These are phyloP conservation scores for Astropecten irregularis DNA, from an alignment of 53 echinoderm and acorn worm species.

Conservation along the genomic window DNA sequence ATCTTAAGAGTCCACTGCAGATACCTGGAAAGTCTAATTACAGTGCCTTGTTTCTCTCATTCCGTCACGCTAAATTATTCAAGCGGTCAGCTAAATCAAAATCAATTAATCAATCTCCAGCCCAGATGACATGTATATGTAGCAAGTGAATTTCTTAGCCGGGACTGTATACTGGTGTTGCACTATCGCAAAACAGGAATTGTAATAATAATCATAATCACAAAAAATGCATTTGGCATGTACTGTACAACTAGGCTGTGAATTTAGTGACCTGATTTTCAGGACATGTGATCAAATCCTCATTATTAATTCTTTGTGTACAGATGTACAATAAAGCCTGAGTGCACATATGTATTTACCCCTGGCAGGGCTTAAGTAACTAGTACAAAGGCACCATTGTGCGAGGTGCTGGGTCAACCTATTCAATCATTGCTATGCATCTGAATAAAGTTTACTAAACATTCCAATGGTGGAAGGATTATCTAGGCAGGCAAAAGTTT, in stretches of 20 bases:
- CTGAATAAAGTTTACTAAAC: conserved; percentile 55
- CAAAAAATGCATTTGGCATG: too few species aligned
- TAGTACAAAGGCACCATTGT: conserved; percentile 36
- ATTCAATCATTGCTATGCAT: conserved; percentile 37
- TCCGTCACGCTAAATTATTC: too few species aligned
- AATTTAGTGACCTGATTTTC: conserved; percentile 39
- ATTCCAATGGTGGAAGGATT: conserved; percentile 25
- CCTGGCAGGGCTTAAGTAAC: conserved; percentile 19
- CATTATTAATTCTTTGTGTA: conserved; percentile 48
- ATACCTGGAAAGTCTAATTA: too few species aligned
- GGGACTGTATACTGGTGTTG: too few species aligned
- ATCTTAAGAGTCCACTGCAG: too few species aligned
- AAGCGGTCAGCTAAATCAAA: too few species aligned
- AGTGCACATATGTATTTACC: conserved; percentile 24
- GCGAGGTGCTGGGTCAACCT: conserved; percentile 26
- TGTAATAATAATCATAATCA: too few species aligned
- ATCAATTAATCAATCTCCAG: too few species aligned
- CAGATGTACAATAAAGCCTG: conserved; percentile 10
- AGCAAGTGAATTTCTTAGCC: too few species aligned
- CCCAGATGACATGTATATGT: too few species aligned
- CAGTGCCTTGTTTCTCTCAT: too few species aligned
- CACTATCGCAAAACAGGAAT: too few species aligned
- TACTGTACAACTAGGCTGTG: background rate
- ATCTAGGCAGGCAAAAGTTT: background rate
- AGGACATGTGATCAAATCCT: conserved; percentile 31